Evolutionary conservation across 2,113 vertebrate genomes (phyloP).

Genomic region (Archilochus colubris): DNA sequence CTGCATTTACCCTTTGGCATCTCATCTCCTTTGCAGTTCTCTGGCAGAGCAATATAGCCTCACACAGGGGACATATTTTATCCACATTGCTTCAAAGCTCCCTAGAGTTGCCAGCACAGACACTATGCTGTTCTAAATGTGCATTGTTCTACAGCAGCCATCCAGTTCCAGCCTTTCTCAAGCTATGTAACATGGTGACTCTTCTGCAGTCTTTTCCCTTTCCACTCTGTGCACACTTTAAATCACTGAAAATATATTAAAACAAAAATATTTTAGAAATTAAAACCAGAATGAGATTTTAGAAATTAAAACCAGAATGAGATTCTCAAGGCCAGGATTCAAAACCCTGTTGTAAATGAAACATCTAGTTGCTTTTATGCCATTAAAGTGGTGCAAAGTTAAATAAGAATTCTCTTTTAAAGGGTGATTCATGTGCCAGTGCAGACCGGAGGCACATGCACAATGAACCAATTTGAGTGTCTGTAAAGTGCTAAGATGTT

Average conservation of each 20-base stretch:
- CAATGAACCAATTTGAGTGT: not conserved
- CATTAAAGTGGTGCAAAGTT: not conserved
- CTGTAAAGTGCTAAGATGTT: not conserved
- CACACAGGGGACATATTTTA: conserved; percentile 2
- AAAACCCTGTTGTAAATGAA: not conserved
- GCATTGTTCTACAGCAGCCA: conserved; percentile 2
- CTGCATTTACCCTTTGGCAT: not conserved
- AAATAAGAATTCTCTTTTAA: not conserved
- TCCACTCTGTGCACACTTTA: not conserved
- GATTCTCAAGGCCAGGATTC: not conserved
- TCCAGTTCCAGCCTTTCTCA: conserved; percentile 13
- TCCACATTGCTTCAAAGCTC: not conserved
- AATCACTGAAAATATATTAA: conserved; percentile 4
- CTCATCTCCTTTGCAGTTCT: not conserved
- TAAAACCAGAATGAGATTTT: conserved; percentile 22
- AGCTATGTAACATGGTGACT: not conserved
- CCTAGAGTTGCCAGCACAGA: not conserved
- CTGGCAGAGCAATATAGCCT: not conserved
- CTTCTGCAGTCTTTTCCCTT: not conserved
- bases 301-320: conserved; percentile 51
- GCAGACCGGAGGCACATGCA: not conserved
- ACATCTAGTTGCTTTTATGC: not conserved
- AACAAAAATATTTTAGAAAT: conserved; percentile 36
- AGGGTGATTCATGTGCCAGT: not conserved
- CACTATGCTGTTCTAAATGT: not conserved